A percentile compares a stretch with the other conserved stretches of the same genome.
Evolutionary conservation across 2,113 vertebrate species (phyloP).

Genomic region (Ahaetulla prasina): DNA sequence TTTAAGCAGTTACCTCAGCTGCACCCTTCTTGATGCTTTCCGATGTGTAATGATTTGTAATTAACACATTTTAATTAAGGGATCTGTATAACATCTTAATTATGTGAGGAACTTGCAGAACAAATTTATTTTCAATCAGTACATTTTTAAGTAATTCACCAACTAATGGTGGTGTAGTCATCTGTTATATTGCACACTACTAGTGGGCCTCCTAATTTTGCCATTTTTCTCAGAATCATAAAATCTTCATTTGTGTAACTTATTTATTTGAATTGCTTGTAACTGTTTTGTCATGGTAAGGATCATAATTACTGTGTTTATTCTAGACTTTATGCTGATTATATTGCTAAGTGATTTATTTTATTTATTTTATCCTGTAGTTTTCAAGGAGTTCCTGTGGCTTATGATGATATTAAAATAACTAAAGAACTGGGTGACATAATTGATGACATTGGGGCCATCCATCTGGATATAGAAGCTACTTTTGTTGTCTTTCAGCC

Average conservation of each 20-base stretch:
- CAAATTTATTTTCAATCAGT: neutral
- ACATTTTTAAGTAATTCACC: neutral
- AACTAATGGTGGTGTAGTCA: neutral
- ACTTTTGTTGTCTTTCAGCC: conserved; percentile 89
- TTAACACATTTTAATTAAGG: neutral
- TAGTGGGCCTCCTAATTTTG: neutral
- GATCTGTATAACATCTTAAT: neutral
- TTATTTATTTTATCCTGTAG: conserved; percentile 59
- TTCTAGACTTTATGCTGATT: neutral
- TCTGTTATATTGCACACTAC: neutral
- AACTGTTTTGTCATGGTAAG: neutral
- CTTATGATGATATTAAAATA: conserved; percentile 85
- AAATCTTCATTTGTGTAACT: neutral
- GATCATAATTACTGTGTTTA: neutral
- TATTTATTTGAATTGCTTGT: neutral
- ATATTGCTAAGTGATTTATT: neutral
- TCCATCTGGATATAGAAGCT: conserved; percentile 89
- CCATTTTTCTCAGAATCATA: neutral
- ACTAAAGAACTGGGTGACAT: conserved; percentile 84
- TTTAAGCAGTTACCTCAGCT: neutral
- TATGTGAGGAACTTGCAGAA: neutral
- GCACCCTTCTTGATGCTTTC: neutral
- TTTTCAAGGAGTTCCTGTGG: conserved; percentile 86
- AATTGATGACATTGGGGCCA: conserved; percentile 85
- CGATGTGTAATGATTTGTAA: neutral